These are phyloP conservation scores for Zaprionus kolodkinae DNA, from an alignment of 1,140 invertebrate species.

Conservation along the genomic window DNA sequence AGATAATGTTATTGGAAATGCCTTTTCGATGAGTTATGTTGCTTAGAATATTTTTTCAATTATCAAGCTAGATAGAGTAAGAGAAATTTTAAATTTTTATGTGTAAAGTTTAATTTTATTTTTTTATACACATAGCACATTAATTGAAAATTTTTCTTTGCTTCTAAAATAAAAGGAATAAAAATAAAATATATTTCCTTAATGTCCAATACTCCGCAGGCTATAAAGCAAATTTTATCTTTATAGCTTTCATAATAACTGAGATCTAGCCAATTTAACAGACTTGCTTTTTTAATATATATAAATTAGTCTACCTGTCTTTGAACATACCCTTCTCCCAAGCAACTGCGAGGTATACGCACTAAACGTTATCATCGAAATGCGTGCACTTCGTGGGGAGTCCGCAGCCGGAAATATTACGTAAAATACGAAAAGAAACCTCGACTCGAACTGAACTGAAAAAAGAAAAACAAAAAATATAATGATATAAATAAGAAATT, in stretches of 20 bases:
- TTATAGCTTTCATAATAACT: not conserved
- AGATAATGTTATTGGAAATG: not conserved
- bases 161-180: too few relatives aligned
- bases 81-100: too few relatives aligned
- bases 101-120: not conserved
- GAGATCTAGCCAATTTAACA: not conserved
- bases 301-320: too few relatives aligned
- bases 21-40: too few relatives aligned
- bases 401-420: constrained; percentile 31
- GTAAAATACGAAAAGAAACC: constrained; percentile 7
- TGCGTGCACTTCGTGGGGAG: constrained; percentile 44
- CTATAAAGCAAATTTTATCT: too few relatives aligned
- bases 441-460: not conserved
- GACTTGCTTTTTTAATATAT: too few relatives aligned
- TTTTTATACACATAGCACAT: too few relatives aligned
- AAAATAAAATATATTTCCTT: too few relatives aligned
- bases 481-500: constrained; percentile 19
- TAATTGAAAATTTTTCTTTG: not conserved
- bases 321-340: not conserved
- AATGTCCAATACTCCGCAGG: too few relatives aligned
- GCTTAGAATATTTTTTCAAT: too few relatives aligned
- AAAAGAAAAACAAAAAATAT: constrained; percentile 11
- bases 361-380: constrained; percentile 37
- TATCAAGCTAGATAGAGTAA: too few relatives aligned
- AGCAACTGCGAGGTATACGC: not conserved